Evolutionary conservation across 2,113 vertebrate genomes (phyloP), one percentile per base, ranked within the genome.

Genomic region (Oxygymnocypris stewartii): DNA sequence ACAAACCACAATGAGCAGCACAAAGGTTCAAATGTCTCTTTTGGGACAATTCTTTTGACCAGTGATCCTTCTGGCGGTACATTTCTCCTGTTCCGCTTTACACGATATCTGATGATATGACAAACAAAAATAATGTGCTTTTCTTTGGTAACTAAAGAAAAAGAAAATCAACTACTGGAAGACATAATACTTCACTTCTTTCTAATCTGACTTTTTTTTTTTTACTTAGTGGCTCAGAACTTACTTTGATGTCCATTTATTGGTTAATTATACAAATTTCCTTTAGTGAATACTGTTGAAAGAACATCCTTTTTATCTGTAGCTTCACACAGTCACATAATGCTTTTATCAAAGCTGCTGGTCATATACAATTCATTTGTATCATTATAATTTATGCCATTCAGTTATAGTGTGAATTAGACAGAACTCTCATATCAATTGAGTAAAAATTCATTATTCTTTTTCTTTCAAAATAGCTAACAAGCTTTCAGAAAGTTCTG

Each of bases 401-500:
- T 23, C 37, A 42, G 6, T 42, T 42, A 12, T 23, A 54, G 47
- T 4, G 12, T 47, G 11, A 54, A 20, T 51, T 35, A 28, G 7
- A 14, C 42, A 54, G 25, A 78, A 1, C 75, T 31, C 54, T 77
- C 9, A 49, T 78, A 40, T 85, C 12, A 65, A 49, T 49, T 37
- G 10, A 28, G 35, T 16, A 23, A 47, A 11, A 67, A 61, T 77
- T 44, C 23, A 8, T 42, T 63, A 2, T 77, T 25, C 3, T 82
- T 75, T 82, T 59, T 4, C 40, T 4, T 84, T 79, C 71, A 67
- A 59, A 25, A 6, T 79, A 91, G 87, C 57, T 90, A 35, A 51
- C 83, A 59, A 79, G 51, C 47, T 84, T 89, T 59, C 85, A 89
- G 25, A 87, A 79, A 12, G 65, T 76, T 73, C 79, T 91, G 31